These are phyloP conservation scores for Melanotaenia maccullochi DNA, from an alignment of 2,797 vertebrate species.

Conservation along the genomic window DNA sequence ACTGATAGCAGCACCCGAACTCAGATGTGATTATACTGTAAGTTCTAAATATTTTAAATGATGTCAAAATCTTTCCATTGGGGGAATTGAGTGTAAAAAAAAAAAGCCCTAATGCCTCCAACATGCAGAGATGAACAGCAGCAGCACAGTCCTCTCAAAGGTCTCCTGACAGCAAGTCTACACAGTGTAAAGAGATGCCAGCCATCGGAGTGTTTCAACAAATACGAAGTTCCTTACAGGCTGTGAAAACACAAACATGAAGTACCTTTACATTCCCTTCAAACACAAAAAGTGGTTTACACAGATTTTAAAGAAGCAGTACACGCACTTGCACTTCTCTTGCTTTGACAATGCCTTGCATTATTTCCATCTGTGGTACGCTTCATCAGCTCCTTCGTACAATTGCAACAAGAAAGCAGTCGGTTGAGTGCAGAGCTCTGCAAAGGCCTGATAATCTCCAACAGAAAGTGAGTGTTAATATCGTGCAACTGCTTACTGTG, in stretches of 20 bases:
- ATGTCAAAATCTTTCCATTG: too few relatives aligned
- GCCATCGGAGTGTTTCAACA: neutral
- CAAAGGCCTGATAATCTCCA: slow-evolving; percentile 40
- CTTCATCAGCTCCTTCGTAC: slow-evolving; percentile 8
- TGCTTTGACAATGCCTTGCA: slow-evolving; percentile 16
- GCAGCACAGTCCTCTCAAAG: neutral
- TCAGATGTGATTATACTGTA: neutral
- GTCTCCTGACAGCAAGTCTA: neutral
- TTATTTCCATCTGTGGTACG: slow-evolving; percentile 13
- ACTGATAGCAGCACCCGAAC: neutral
- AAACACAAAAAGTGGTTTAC: neutral
- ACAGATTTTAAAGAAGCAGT: neutral
- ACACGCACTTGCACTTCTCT: neutral
- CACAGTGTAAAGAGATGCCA: neutral
- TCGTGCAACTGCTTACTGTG: slow-evolving; percentile 48
- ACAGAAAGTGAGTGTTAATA: slow-evolving; percentile 46
- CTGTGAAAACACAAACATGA: neutral
- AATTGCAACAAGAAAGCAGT: slow-evolving; percentile 22
- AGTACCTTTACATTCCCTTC: too few relatives aligned
- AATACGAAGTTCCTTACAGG: neutral
- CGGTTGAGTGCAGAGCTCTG: slow-evolving; percentile 29
- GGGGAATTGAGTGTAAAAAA: too few relatives aligned
- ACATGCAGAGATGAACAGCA: too few relatives aligned
- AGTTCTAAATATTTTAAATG: too few relatives aligned
- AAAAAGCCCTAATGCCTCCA: too few relatives aligned